Evolutionary conservation across 2,113 vertebrate genomes (phyloP).

Genomic region (Ardeotis arabs): DNA sequence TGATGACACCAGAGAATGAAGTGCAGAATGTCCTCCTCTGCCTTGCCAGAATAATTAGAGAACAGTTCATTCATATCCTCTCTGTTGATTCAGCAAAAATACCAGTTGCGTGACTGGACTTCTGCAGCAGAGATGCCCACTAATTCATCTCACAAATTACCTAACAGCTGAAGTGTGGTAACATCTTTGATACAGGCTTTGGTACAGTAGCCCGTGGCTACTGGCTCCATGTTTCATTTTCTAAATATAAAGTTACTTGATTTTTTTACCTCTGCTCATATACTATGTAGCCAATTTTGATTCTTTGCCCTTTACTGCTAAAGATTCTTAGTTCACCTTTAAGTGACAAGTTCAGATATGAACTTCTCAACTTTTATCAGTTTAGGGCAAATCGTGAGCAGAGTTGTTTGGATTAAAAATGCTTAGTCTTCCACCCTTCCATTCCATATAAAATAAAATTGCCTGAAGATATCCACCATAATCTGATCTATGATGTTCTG

Average conservation of each 20-base stretch:
- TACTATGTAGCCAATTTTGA: neutral
- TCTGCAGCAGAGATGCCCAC: fast-evolving
- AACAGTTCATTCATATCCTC: constrained; percentile 27
- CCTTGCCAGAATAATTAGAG: constrained; percentile 43
- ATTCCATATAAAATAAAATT: constrained; percentile 24
- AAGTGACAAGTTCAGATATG: constrained; percentile 15
- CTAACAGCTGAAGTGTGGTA: neutral
- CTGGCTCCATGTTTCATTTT: neutral
- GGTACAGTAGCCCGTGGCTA: neutral
- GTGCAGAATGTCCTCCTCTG: constrained; percentile 32
- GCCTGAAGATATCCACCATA: neutral
- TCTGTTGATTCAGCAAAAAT: constrained; percentile 22
- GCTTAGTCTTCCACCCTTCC: neutral
- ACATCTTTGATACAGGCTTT: neutral
- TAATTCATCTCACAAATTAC: neutral
- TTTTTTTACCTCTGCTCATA: neutral
- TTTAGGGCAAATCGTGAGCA: neutral
- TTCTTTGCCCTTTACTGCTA: constrained; percentile 15
- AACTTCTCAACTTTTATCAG: neutral
- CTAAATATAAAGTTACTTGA: neutral
- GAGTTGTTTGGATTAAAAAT: neutral
- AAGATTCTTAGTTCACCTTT: neutral
- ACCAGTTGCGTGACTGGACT: neutral
- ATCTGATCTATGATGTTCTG: constrained; percentile 26
- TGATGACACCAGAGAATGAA: constrained; percentile 31